Base-by-base conservation (phyloP, 2,888 invertebrate genomes). In the Drosophila fulvimacula region DNA sequence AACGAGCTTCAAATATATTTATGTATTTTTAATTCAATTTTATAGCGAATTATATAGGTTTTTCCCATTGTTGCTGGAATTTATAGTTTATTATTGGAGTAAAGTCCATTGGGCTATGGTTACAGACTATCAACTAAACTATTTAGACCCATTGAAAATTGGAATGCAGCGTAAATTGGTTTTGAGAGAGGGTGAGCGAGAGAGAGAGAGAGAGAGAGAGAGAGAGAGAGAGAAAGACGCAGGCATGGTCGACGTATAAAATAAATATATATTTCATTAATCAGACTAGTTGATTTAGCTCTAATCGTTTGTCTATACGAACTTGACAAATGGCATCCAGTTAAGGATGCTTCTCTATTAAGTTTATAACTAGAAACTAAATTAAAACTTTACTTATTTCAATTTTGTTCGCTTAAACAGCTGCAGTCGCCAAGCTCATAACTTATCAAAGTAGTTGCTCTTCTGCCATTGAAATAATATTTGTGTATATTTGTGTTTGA, bases 1-100 rank as follows among this genome's bases (percentile, higher is more conserved):
- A 58, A 60, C 65, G 60, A 61, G 52, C 70, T 38, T 27, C 73
- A 83, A 73, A 80, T 78, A 81, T 79, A 84, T 87, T 89, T 81
- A 85, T 89, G 51, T 19, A 17, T 48, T 30, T 82, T 89, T 87
- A 89, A 85, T 87, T 68, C 84, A 77, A 87, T 87, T 83, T 81
- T 61, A 81, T 72, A 68, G 64, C n/a, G 56, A 48, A 53, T 65
- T 63, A 15, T 64, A 17, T 65, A 30, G 9, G 11, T 0, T 34
- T 62, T 34, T 17, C 2, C 27, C 30, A 15, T 24, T 30, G 2
- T 7, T 17, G 32, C 46, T 11, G 48, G 1, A 5, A 3, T 0
- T 17, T 30, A 4, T 0, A 6, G 6, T 17, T 11, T 6, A 17
- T 48, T 48, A n/a, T 30, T 48, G 6, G 10, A 27, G 30, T 9